These are phyloP conservation scores for Sarcophaga carnaria DNA, from an alignment of 2,888 invertebrate genomes.

Conservation along the genomic window DNA sequence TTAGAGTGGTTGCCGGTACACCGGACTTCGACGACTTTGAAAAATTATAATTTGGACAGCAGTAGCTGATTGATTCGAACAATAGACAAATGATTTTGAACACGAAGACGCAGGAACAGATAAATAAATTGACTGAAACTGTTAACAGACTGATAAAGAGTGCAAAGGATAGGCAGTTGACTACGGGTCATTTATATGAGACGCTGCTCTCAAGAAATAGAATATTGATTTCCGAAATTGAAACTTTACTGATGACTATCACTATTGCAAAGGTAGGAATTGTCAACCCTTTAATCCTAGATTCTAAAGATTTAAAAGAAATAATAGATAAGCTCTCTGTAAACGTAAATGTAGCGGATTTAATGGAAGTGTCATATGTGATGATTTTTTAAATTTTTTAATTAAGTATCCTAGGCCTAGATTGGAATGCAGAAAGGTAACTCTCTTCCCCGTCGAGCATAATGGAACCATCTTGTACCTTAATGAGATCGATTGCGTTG, in stretches of 20 bases:
- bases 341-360: conserved; percentile 58
- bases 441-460: conserved; percentile 59
- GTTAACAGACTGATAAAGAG: conserved; percentile 49
- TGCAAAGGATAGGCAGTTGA: conserved; percentile 33
- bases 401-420: conserved; percentile 64
- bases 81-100: conserved; percentile 55
- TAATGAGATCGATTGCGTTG: conserved; percentile 50
- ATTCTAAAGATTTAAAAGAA: conserved; percentile 56
- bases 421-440: conserved; percentile 63
- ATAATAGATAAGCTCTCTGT: conserved; percentile 51
- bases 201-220: conserved; percentile 60
- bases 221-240: conserved; percentile 63
- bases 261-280: conserved; percentile 59
- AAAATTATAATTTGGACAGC: background rate
- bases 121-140: conserved; percentile 56
- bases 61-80: conserved; percentile 16
- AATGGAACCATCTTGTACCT: conserved; percentile 61
- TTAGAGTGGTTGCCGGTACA: conserved; percentile 30
- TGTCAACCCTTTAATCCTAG: conserved; percentile 60
- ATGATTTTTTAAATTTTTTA: conserved; percentile 62
- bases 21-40: conserved; percentile 49
- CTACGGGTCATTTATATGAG: conserved; percentile 46
- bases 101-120: conserved; percentile 50
- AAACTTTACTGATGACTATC: conserved; percentile 53
- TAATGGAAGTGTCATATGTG: conserved; percentile 63